These are phyloP conservation scores for Pampus argenteus DNA, from an alignment of 2,797 vertebrate species.

Conservation along the genomic window DNA sequence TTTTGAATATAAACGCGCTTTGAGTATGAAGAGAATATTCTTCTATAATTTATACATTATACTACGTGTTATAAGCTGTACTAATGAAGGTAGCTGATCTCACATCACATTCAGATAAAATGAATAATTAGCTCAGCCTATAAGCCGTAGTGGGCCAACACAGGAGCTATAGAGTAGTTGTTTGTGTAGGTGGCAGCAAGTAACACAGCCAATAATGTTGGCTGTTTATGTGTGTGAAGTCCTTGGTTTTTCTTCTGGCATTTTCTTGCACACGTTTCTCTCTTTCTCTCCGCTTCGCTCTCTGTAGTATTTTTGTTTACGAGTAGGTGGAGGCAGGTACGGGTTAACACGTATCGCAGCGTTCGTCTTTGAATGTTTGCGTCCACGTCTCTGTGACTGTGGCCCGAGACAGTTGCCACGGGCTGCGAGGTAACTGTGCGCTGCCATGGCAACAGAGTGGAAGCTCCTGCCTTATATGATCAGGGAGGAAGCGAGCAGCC, in stretches of 20 bases:
- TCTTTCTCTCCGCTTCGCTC: slow-evolving; percentile 25
- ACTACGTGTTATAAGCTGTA: not conserved
- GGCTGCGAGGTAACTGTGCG: slow-evolving; percentile 61
- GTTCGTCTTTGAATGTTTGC: slow-evolving; percentile 31
- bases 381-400: slow-evolving; percentile 50
- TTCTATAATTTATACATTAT: not conserved
- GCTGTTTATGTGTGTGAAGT: slow-evolving; percentile 45
- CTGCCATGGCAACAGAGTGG: slow-evolving; percentile 76
- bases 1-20: too few relatives aligned
- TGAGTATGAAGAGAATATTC: too few relatives aligned
- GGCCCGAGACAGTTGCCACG: slow-evolving; percentile 69
- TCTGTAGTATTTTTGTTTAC: slow-evolving; percentile 55
- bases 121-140: slow-evolving; percentile 36
- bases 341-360: slow-evolving; percentile 50
- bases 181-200: slow-evolving; percentile 61
- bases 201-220: slow-evolving; percentile 36
- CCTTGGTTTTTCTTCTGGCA: slow-evolving; percentile 15
- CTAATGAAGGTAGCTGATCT: slow-evolving; percentile 27
- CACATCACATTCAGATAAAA: slow-evolving; percentile 47
- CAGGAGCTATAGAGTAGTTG: slow-evolving; percentile 50
- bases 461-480: slow-evolving; percentile 73
- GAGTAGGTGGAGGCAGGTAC: slow-evolving; percentile 68
- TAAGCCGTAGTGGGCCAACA: slow-evolving; percentile 40
- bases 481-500: slow-evolving; percentile 64
- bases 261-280: slow-evolving; percentile 12